Percentiles rank a stretch among this genome's conserved stretches.
phyloP scores from a whole-genome alignment of 2,113 vertebrate genomes.

The Podarcis cretensis region DNA sequence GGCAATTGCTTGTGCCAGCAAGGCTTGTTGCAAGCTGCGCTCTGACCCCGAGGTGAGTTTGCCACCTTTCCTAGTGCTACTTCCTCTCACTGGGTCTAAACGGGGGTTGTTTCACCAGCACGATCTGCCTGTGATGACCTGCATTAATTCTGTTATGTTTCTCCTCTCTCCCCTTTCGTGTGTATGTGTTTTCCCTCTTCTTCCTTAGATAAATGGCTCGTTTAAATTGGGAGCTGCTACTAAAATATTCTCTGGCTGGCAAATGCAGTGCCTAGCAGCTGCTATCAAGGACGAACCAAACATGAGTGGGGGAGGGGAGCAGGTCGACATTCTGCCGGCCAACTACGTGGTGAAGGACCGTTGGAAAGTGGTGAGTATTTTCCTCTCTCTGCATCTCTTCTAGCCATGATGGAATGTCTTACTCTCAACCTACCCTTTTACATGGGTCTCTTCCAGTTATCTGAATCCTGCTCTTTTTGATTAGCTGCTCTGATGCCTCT shows the following conservation, averaged over 20 bases:
- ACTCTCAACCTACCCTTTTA: background rate
- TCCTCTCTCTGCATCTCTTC: background rate
- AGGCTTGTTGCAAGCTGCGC: slow-evolving; percentile 11
- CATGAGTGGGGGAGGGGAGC: slow-evolving; percentile 97
- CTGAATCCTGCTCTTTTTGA: background rate
- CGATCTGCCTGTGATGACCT: background rate
- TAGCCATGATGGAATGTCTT: background rate
- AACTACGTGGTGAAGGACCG: slow-evolving; percentile 98
- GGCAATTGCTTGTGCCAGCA: slow-evolving; percentile 3
- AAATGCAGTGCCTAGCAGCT: slow-evolving; percentile 97
- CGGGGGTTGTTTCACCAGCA: background rate
- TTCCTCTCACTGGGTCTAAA: background rate
- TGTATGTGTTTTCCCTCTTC: slow-evolving; percentile 9
- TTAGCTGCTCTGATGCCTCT: background rate
- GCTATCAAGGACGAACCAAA: slow-evolving; percentile 95
- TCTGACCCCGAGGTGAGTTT: slow-evolving; percentile 42
- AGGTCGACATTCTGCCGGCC: slow-evolving; percentile 96
- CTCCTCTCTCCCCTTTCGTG: background rate
- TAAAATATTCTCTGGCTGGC: slow-evolving; percentile 90
- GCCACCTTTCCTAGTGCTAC: slow-evolving; percentile 21
- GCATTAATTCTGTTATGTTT: slow-evolving; percentile 56
- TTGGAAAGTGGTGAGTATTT: slow-evolving; percentile 97
- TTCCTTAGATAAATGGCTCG: slow-evolving; percentile 93
- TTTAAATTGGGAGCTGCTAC: slow-evolving; percentile 92
- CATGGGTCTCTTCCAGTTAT: background rate